Conservation (phyloP, 2,113 vertebrate species). For the Platysteira castanea region DNA sequence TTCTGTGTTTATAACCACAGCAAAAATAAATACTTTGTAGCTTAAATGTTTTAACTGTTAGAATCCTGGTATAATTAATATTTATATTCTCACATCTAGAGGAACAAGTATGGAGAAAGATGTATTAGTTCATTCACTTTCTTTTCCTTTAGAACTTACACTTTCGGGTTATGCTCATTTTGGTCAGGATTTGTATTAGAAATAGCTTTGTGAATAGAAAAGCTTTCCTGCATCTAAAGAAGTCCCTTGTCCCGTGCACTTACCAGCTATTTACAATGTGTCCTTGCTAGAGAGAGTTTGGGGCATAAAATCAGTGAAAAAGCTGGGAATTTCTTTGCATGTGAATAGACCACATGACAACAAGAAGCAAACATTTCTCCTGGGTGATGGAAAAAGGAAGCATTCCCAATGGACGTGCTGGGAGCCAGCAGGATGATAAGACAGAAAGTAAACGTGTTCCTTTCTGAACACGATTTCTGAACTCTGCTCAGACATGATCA, state of each 20-base stretch:
- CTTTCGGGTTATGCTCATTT: not conserved
- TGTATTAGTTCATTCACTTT: not conserved
- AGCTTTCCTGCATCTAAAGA: not conserved
- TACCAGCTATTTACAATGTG: not conserved
- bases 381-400: not conserved
- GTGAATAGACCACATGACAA: not conserved
- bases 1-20: not conserved
- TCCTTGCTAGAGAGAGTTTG: not conserved
- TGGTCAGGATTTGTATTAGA: not conserved
- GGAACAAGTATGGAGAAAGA: not conserved
- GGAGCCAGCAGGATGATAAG: not conserved
- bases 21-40: not conserved
- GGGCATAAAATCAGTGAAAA: not conserved
- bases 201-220: not conserved
- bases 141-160: not conserved
- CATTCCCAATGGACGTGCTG: not conserved
- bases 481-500: not conserved
- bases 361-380: not conserved
- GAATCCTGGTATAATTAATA: not conserved
- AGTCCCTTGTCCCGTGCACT: not conserved
- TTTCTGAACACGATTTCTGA: not conserved
- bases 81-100: not conserved
- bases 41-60: not conserved
- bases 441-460: not conserved
- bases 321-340: not conserved